These are phyloP conservation scores for Tryphoninae sp. DNA, from an alignment of 2,888 invertebrate genomes.

Conservation along the genomic window DNA sequence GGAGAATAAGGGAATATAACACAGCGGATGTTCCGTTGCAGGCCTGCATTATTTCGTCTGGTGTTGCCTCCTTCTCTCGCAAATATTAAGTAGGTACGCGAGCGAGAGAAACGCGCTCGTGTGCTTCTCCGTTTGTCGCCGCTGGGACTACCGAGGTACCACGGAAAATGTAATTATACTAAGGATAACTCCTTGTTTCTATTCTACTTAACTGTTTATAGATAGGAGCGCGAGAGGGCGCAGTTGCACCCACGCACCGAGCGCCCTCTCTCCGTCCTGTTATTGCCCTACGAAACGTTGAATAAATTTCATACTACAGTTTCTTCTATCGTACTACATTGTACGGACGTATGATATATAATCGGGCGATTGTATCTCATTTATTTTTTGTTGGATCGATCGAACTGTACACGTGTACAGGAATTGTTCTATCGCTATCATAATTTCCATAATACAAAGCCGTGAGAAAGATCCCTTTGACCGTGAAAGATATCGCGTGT, in stretches of 20 bases:
- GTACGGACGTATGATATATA: not conserved
- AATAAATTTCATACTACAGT: not conserved
- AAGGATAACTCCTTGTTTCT: conserved; percentile 63
- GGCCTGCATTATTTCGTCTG: conserved; percentile 54
- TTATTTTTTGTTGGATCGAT: conserved; percentile 28
- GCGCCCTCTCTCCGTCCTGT: conserved; percentile 37
- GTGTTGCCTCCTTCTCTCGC: conserved; percentile 44
- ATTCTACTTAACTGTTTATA: conserved; percentile 60
- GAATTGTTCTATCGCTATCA: conserved; percentile 16
- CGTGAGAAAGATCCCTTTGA: conserved; percentile 61
- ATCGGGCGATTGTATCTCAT: not conserved
- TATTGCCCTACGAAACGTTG: conserved; percentile 16
- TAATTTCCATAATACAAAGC: conserved; percentile 50
- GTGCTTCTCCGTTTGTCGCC: conserved; percentile 35
- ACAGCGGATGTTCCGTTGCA: conserved; percentile 36
- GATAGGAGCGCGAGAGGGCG: conserved; percentile 36
- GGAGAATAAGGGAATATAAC: conserved; percentile 6
- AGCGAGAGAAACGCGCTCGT: conserved; percentile 39
- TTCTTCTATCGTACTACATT: not conserved
- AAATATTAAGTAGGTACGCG: conserved; percentile 45
- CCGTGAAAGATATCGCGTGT: conserved; percentile 55
- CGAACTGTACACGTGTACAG: conserved; percentile 44
- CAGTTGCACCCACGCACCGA: conserved; percentile 47
- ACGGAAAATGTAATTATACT: conserved; percentile 65
- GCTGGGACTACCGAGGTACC: conserved; percentile 57